Base-by-base conservation (phyloP, 2,113 vertebrate genomes). In the Campylomormyrus numenius region DNA sequence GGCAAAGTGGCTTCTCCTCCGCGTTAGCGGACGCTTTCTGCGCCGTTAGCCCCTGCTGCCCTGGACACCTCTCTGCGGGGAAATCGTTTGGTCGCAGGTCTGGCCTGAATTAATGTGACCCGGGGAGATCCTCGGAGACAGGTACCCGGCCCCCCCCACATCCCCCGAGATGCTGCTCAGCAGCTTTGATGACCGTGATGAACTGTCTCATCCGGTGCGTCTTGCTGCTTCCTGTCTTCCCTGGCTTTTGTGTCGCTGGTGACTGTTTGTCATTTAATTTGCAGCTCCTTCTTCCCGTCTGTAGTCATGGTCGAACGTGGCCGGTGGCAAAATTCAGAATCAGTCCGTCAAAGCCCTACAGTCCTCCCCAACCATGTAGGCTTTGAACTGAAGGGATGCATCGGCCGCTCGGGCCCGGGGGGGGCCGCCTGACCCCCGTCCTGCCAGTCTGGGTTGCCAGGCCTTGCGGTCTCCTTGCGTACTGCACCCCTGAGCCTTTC, bases 1-100 rank as follows among this genome's bases (percentile, higher is more conserved):
- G 91, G 90, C 24, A 45, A 90, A 90, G 91, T 91, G 92, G 88
- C 87, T 5, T 27, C 7, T 19, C 88, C 6, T 92, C 92, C 93
- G 93, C n/a, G 56, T 46, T 1, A 21, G 15, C 2, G 4, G 50
- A 39, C 2, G 17, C 50, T 56, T 19, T 19, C 48, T 17, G 10
- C 2, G 2, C 50, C 1, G 9, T 49, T 31, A 19, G 49, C 6
- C 27, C n/a, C 8, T 19, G 13, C 49, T 52, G n/a, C 48, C 49
- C 49, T 31, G 49, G 85, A 27, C 84, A 27, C 21, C 35, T 24
- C 77, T 83, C 35, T 45, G 15, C 19, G 10, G 80, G 45, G 21
- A 24, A 85, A 77, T 39, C 19, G 15, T 70, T 31, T 31, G 13
- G 31, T 74, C 15, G 4, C 70, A 7, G 35, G 31, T 77, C 70